Conservation (phyloP, 2,113 vertebrate genomes). For the Ardeotis arabs region DNA sequence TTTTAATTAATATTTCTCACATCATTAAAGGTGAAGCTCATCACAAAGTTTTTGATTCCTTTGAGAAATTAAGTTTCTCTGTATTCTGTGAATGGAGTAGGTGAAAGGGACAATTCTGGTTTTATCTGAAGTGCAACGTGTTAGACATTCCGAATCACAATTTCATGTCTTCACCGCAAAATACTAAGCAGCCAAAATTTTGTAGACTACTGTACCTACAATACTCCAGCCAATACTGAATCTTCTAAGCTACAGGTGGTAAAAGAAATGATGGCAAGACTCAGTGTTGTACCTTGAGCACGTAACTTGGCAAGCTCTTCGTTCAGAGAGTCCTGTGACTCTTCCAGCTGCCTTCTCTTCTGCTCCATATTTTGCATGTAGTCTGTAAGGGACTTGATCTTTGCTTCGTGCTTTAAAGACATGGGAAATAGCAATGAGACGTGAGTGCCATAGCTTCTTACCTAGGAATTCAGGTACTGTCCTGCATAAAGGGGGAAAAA, state of each 20-base stretch:
- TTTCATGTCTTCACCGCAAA: neutral
- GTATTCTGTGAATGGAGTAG: neutral
- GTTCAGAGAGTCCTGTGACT: conserved; percentile 86
- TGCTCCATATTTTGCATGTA: conserved; percentile 95
- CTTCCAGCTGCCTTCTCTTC: conserved; percentile 90
- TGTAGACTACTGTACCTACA: neutral
- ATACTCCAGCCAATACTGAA: neutral
- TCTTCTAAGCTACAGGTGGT: neutral
- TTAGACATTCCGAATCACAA: neutral
- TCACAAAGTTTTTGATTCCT: neutral
- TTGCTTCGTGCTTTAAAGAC: conserved; percentile 86
- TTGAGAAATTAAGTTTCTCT: neutral
- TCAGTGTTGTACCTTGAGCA: conserved; percentile 77
- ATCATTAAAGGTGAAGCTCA: neutral
- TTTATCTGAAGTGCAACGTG: neutral
- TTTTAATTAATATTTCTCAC: neutral
- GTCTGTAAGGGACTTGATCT: conserved; percentile 93
- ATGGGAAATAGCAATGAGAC: neutral
- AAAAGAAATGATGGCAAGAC: accelerated
- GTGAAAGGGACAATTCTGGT: neutral
- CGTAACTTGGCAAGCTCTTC: conserved; percentile 88
- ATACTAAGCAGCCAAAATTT: neutral
- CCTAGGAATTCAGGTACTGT: neutral
- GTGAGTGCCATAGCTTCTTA: neutral
- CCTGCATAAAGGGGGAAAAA: neutral